Evolutionary conservation across 2,113 vertebrate genomes (phyloP), one percentile per base, ranked within the genome.

Genomic region (Sinocyclocheilus grahami): DNA sequence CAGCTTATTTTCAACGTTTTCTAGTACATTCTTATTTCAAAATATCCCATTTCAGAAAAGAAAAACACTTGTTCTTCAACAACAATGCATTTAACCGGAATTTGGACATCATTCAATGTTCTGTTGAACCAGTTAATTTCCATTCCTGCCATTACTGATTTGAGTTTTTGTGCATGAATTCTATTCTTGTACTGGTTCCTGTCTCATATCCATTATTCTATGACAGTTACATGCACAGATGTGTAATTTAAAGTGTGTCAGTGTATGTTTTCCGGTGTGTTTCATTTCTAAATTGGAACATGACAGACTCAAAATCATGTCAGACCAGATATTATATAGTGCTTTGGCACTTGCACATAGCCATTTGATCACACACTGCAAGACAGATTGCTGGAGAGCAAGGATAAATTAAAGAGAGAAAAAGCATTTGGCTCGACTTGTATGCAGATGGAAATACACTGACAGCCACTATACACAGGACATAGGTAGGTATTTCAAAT

Each of bases 271-370:
- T 75, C 46, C 5, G 48, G 72, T 24, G 72, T 48, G 42, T 76
- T 76, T 76, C n/a, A 51, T 76, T 76, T 16, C 74, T 76, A 76
- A 76, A 76, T 51, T 76, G 74, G 42, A 76, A 76, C 74, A 76
- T 76, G 74, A 75, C 72, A 75, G 42, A 76, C 74, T 24, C 74
- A 48, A n/a, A 24, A 13, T 12, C 42, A 51, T 48, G 22, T 12
- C 72, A 75, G 42, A 48, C 22, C 22, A 48, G 39, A 75, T 75
- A 75, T 75, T 75, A 75, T 75, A 75, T 48, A 24, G 72, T 48
- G 42, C 22, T 48, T 48, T 75, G 42, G 72, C 72, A 48, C 42
- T 75, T 24, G 42, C 22, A 75, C 42, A 48, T 48, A 75, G 72
- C 42, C 12, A 75, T 48, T 75, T 48, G 72, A 75, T 48, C 42